A percentile compares a stretch with the other conserved stretches of the same genome.
phyloP scores from a whole-genome alignment of 2,797 vertebrate species.

The Apogon hyalosoma region DNA sequence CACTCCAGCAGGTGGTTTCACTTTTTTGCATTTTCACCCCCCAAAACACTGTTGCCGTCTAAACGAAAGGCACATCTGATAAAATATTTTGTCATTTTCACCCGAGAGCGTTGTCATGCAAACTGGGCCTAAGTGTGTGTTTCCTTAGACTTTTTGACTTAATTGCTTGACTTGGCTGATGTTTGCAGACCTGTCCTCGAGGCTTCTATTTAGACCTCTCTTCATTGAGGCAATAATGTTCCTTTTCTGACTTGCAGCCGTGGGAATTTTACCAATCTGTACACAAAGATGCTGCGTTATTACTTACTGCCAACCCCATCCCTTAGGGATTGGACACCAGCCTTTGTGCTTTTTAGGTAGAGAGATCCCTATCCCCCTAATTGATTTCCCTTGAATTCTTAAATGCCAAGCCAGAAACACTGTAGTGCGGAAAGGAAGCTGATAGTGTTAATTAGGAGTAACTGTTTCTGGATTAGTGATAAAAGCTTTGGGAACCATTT shows the following conservation, averaged over 20 bases:
- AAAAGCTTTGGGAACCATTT: slow-evolving; percentile 53
- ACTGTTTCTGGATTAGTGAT: slow-evolving; percentile 69
- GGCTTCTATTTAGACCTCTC: slow-evolving; percentile 45
- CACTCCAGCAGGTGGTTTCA: no score
- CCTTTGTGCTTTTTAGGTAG: slow-evolving; percentile 52
- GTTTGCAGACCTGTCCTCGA: slow-evolving; percentile 18
- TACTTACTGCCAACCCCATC: slow-evolving; percentile 27
- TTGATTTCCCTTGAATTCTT: slow-evolving; percentile 58
- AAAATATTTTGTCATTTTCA: no score
- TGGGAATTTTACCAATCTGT: slow-evolving; percentile 25
- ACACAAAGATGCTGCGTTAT: slow-evolving; percentile 27
- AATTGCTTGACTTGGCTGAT: slow-evolving; percentile 39
- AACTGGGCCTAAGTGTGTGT: slow-evolving; percentile 11
- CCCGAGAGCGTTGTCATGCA: no score
- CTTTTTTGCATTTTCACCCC: no score
- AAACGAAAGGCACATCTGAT: no score
- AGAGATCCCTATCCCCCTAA: slow-evolving; percentile 59
- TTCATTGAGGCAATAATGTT: slow-evolving; percentile 30
- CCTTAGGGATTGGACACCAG: slow-evolving; percentile 45
- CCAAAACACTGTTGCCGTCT: no score
- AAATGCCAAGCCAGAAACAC: slow-evolving; percentile 50
- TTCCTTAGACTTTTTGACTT: slow-evolving; percentile 25
- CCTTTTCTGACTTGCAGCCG: slow-evolving; percentile 32
- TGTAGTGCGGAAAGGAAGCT: slow-evolving; percentile 41
- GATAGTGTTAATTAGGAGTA: slow-evolving; percentile 67